phyloP scores from a whole-genome alignment of 2,113 vertebrate species.

The Lophotis ruficrista region DNA sequence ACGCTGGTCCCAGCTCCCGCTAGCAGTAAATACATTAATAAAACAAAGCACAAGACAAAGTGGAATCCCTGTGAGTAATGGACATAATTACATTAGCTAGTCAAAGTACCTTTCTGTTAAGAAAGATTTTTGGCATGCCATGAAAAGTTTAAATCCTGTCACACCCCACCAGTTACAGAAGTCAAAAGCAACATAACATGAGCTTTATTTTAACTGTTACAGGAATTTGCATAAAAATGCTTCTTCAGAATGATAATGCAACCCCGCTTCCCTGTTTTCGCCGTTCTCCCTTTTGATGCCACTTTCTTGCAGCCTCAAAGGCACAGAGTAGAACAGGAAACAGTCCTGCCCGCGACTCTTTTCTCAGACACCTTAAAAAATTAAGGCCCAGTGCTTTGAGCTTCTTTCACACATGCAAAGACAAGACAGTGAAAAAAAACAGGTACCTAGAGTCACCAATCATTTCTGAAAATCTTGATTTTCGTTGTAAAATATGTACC shows the following conservation, averaged over 20 bases:
- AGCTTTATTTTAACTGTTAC: constrained; percentile 62
- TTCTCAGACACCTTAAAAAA: constrained; percentile 27
- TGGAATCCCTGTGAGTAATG: constrained; percentile 67
- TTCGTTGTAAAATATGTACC: neutral
- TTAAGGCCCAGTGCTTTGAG: neutral
- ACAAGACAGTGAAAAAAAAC: neutral
- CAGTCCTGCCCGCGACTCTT: neutral
- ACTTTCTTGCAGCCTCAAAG: constrained; percentile 27
- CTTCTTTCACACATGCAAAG: neutral
- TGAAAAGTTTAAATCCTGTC: constrained; percentile 68
- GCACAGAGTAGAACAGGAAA: constrained; percentile 16
- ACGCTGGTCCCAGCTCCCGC: neutral
- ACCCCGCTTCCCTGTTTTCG: constrained; percentile 26
- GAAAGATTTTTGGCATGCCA: constrained; percentile 64
- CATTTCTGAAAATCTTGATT: neutral
- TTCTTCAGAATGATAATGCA: constrained; percentile 40
- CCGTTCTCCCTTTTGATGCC: constrained; percentile 31
- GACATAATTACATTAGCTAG: constrained; percentile 74
- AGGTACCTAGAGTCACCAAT: neutral
- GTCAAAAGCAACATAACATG: constrained; percentile 40
- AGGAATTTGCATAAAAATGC: constrained; percentile 69
- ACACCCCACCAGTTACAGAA: constrained; percentile 68
- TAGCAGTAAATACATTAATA: constrained; percentile 15
- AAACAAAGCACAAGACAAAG: constrained; percentile 54
- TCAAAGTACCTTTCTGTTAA: constrained; percentile 67